These are phyloP conservation scores for Phainopepla nitens DNA, from an alignment of 2,113 vertebrate species.

Conservation along the genomic window DNA sequence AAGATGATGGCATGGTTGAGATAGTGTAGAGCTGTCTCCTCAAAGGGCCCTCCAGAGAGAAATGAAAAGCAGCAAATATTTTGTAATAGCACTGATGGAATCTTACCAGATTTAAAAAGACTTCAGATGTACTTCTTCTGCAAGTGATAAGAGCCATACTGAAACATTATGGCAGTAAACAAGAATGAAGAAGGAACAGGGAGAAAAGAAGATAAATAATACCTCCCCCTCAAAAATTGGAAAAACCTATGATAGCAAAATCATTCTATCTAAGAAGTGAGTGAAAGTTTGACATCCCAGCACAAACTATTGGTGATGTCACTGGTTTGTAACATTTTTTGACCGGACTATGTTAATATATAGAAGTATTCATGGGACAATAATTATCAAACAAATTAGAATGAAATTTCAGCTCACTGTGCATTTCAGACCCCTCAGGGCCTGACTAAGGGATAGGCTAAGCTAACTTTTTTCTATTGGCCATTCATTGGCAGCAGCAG, in stretches of 20 bases:
- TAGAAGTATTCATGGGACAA: neutral
- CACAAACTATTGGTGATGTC: neutral
- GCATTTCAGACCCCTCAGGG: neutral
- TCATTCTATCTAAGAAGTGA: neutral
- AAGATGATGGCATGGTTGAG: neutral
- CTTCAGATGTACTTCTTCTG: neutral
- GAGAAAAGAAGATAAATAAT: neutral
- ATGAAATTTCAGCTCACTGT: neutral
- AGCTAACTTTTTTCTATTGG: neutral
- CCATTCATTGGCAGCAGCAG: neutral
- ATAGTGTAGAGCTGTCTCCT: neutral
- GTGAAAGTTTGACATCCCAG: neutral
- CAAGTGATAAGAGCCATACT: neutral
- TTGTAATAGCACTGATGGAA: neutral
- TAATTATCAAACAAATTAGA: neutral
- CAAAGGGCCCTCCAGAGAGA: neutral
- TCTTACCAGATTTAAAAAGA: neutral
- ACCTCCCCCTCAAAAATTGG: fast-evolving
- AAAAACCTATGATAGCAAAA: neutral
- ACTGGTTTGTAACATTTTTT: neutral
- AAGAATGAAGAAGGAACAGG: neutral
- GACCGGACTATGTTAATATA: neutral
- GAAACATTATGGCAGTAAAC: neutral
- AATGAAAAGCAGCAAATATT: neutral
- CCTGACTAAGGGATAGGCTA: neutral